Base-by-base conservation (phyloP, 1,140 invertebrate species). In the Aphelenchoides avenae region DNA sequence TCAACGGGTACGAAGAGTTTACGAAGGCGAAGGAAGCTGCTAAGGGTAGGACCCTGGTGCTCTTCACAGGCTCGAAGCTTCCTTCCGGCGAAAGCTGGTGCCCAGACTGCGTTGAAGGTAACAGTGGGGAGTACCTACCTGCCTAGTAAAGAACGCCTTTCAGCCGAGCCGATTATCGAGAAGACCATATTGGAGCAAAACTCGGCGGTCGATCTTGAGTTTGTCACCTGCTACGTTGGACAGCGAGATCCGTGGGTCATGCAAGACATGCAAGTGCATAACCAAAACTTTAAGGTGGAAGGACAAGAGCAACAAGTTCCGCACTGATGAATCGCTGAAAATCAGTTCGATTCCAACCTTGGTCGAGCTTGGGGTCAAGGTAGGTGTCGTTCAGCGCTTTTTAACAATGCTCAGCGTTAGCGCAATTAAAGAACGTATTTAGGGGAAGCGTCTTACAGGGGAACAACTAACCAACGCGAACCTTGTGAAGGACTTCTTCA, bases 101-200 rank as follows among this genome's bases (percentile, higher is more conserved):
- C 50, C 79, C 79, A 3, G 80, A 81, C 57, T 81, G 80, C 71
- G 78, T 80, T 1, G 56, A 59, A 70, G 79, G 57, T 59, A 18
- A 34, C 22, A 13, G 18, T 54, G 2, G 2, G 18, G 5, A 26
- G 15, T 40, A 18, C 3, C n/a, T 3, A 18, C 24, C 3, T 22
- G 39, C 57, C 30, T 7, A 6, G 18, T 60, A 11, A 6, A 5
- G 1, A 22, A 22, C 22, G 52, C 53, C 1, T 62, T 55, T 36
- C 2, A 55, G 53, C 79, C 52, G 77, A 80, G 43, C 78, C 78
- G 26, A 78, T 79, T 11, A 66, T 80, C 2, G 53, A 75, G 36
- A 66, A 58, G 13, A 74, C 71, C 39, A 52, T 80, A 20, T 55
- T 72, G 34, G 46, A 66, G 68, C 70, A 3, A 66, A 71, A 13